phyloP scores from a whole-genome alignment of 2,113 vertebrate species.

The Embiotoca jacksoni region DNA sequence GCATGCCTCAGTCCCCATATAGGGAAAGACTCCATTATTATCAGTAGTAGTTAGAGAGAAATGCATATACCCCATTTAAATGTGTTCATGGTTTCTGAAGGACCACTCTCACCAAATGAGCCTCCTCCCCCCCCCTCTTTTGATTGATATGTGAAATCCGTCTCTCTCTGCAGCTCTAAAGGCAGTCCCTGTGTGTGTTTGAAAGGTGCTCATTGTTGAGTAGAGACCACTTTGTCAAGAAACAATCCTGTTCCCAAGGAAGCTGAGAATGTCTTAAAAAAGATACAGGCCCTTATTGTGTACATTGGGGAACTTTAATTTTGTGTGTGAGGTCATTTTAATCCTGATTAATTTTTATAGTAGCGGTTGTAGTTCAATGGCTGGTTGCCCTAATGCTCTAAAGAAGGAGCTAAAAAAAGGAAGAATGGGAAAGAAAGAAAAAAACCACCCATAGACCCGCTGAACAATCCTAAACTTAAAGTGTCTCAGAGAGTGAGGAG shows the following conservation, averaged over 20 bases:
- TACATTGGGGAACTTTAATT: constrained; percentile 87
- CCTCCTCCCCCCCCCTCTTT: constrained; percentile 65
- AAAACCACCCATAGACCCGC: constrained; percentile 82
- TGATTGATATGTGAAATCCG: constrained; percentile 92
- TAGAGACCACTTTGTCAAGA: constrained; percentile 86
- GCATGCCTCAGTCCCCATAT: constrained; percentile 27
- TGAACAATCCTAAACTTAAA: constrained; percentile 82
- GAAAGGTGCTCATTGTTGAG: constrained; percentile 89
- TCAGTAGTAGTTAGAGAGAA: constrained; percentile 78
- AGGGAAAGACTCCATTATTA: constrained; percentile 57
- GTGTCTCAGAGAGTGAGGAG: constrained; percentile 76
- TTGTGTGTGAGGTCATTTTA: constrained; percentile 90
- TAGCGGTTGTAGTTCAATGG: constrained; percentile 85
- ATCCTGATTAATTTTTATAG: constrained; percentile 90
- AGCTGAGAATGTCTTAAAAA: constrained; percentile 84
- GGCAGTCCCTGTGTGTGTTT: constrained; percentile 83
- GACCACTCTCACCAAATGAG: constrained; percentile 70
- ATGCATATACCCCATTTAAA: constrained; percentile 79
- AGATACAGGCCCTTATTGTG: constrained; percentile 86
- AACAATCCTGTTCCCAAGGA: constrained; percentile 88
- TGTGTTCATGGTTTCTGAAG: constrained; percentile 79
- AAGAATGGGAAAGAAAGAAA: constrained; percentile 69
- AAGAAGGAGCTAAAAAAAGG: constrained; percentile 78
- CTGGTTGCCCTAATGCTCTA: constrained; percentile 82
- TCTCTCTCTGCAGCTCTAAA: constrained; percentile 83